These are phyloP conservation scores for Coregonus suidteri DNA, from an alignment of 2,797 vertebrate genomes.

Conservation along the genomic window DNA sequence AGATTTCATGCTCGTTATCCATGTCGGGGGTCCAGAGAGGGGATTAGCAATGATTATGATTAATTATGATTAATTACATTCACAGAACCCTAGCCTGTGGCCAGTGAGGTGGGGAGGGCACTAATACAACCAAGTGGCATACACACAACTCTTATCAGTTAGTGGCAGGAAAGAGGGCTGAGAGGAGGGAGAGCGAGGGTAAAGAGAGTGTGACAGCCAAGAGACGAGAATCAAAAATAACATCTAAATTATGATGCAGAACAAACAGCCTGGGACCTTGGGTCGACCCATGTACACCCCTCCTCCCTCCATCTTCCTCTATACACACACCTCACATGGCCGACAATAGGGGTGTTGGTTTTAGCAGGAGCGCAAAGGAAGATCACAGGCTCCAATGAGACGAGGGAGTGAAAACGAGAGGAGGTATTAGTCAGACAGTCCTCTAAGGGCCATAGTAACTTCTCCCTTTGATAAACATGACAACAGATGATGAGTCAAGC, in stretches of 20 bases:
- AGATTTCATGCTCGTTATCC: conserved; percentile 71
- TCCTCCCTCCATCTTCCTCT: conserved; percentile 12
- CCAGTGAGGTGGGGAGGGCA: conserved; percentile 51
- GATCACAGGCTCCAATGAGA: background rate
- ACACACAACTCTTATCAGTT: background rate
- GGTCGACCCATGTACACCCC: conserved; percentile 33
- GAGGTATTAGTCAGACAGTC: background rate
- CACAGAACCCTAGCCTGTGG: conserved; percentile 53
- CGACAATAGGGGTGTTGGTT: background rate
- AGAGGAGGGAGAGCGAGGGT: conserved; percentile 14
- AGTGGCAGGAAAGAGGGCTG: background rate
- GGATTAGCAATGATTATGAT: conserved; percentile 78
- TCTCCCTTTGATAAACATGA: conserved; percentile 9
- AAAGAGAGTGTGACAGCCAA: conserved; percentile 51
- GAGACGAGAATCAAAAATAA: conserved; percentile 70
- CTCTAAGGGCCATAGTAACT: background rate
- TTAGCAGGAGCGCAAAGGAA: background rate
- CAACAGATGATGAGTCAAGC: conserved; percentile 4
- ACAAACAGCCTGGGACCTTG: conserved; percentile 45
- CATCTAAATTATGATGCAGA: conserved; percentile 64
- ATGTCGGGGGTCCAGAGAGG: conserved; percentile 54
- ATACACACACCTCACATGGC: conserved; percentile 34
- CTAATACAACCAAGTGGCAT: conserved; percentile 6
- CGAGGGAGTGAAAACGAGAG: background rate
- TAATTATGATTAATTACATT: conserved; percentile 75